These are phyloP conservation scores for Mesorhabditis belari DNA, from an alignment of 2,888 invertebrate species.

Conservation along the genomic window DNA sequence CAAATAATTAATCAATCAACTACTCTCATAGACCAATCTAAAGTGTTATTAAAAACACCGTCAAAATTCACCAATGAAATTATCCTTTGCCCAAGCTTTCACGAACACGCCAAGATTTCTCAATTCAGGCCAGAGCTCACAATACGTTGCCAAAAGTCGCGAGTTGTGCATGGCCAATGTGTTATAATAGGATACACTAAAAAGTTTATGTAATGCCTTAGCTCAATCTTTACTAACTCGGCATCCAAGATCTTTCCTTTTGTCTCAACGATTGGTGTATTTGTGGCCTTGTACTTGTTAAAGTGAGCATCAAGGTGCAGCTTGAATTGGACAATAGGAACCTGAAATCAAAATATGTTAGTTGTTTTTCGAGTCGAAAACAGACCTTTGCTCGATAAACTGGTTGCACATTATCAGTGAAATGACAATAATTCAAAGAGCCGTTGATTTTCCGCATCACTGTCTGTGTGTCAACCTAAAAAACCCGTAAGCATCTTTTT, in stretches of 20 bases:
- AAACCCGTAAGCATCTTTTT: background rate
- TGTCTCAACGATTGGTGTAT: background rate
- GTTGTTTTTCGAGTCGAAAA: background rate
- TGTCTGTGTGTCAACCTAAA: background rate
- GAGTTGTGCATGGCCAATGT: constrained; percentile 62
- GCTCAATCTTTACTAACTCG: background rate
- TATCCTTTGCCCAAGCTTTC: constrained; percentile 6
- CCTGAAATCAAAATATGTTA: constrained; percentile 1
- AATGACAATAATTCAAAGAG: background rate
- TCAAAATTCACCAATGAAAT: background rate
- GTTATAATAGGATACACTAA: constrained; percentile 61
- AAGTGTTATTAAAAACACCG: background rate
- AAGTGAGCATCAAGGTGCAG: constrained; percentile 5
- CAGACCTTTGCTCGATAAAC: background rate
- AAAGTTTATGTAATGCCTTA: constrained; percentile 2
- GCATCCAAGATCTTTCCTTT: background rate
- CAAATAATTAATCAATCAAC: background rate
- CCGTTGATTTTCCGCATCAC: background rate
- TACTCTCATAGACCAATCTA: background rate
- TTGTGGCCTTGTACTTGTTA: constrained; percentile 34
- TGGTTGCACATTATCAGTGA: background rate
- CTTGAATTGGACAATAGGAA: constrained; percentile 1
- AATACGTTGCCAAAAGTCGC: constrained; percentile 58
- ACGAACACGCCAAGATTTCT: constrained; percentile 31
- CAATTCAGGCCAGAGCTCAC: constrained; percentile 55